Percentiles rank a stretch among this genome's conserved stretches.
Conservation (phyloP, 92 coral and sea anemone genomes). For the Palythoa grandiflora region DNA sequence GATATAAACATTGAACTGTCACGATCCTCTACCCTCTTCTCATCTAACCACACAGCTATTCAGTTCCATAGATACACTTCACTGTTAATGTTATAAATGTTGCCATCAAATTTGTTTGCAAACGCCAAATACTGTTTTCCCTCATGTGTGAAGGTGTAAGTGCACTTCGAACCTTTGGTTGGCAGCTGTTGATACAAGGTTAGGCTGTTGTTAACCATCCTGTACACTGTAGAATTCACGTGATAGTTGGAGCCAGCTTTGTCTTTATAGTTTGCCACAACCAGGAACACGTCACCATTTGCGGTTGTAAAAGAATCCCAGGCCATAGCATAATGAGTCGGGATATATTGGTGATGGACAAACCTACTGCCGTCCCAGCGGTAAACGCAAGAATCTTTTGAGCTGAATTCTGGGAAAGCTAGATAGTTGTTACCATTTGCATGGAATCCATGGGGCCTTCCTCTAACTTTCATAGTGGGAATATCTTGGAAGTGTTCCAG, state of each 20-base stretch:
- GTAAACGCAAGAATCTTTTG: not conserved
- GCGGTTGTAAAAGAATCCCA: not conserved
- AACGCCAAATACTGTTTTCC: slow-evolving; percentile 9
- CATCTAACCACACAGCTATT: not conserved
- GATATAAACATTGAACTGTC: too few relatives aligned
- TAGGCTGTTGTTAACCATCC: not conserved
- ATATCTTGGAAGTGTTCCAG: not conserved
- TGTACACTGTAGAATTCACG: not conserved
- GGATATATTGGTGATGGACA: not conserved
- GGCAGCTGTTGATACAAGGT: not conserved
- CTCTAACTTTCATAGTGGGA: not conserved
- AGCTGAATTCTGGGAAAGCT: not conserved
- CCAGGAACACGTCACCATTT: not conserved
- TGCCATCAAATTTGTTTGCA: not conserved
- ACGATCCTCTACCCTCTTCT: too few relatives aligned
- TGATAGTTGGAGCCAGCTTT: not conserved
- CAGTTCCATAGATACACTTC: slow-evolving; percentile 8
- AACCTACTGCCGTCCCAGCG: not conserved
- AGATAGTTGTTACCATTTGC: not conserved
- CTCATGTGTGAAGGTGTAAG: not conserved
- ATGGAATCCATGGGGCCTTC: not conserved
- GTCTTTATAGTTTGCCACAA: not conserved
- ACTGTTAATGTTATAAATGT: not conserved
- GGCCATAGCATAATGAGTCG: not conserved
- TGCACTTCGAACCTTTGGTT: not conserved